Conservation (phyloP, 1,140 invertebrate genomes). For the Babylonia areolata region DNA sequence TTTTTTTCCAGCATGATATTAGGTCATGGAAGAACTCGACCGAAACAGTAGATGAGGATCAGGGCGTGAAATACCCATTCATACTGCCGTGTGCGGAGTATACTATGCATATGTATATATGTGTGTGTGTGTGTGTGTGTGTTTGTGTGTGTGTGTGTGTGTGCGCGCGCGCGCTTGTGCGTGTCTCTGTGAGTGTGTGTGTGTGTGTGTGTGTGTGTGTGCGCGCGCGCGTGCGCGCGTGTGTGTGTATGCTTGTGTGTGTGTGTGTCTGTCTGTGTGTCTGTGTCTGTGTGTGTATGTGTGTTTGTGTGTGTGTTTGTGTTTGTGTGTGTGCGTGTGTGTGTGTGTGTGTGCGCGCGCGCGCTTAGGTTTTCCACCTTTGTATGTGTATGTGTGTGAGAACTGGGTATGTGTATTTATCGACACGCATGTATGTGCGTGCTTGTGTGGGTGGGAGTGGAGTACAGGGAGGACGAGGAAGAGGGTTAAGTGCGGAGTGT, state of each 20-base stretch:
- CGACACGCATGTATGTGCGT: neutral
- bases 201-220: neutral
- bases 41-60: no score
- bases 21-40: no score
- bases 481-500: neutral
- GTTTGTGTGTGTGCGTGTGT: conserved; percentile 5
- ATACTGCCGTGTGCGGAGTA: neutral
- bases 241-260: neutral
- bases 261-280: conserved; percentile 6
- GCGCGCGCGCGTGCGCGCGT: neutral
- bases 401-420: neutral
- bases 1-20: no score
- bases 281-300: conserved; percentile 13
- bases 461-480: no score
- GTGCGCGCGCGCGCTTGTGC: neutral
- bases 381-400: neutral
- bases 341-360: neutral
- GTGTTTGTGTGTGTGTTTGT: conserved; percentile 9
- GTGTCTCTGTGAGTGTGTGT: neutral
- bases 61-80: no score
- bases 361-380: no score
- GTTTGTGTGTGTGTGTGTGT: neutral
- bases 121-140: conserved; percentile 4
- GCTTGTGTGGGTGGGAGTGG: neutral
- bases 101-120: neutral